Percentiles rank a stretch among this genome's conserved stretches.
phyloP scores from a whole-genome alignment of 2,888 invertebrate species.

The Smittia aterrima region DNA sequence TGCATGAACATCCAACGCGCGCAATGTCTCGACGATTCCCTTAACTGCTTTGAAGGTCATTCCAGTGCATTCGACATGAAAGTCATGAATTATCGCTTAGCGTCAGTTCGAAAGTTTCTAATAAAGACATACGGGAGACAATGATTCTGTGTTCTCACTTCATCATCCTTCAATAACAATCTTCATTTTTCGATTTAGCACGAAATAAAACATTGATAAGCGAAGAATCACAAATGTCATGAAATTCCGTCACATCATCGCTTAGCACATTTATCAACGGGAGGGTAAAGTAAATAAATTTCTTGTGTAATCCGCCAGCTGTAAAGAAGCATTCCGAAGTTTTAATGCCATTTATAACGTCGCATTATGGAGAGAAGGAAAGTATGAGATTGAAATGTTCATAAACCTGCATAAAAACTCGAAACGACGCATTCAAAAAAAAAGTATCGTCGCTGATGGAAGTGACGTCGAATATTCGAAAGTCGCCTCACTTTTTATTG shows the following conservation, averaged over 20 bases:
- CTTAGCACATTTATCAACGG: not conserved
- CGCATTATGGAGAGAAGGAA: conserved; percentile 13
- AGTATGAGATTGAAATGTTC: conserved; percentile 17
- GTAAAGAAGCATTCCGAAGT: conserved; percentile 1
- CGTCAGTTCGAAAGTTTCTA: not conserved
- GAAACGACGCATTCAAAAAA: not conserved
- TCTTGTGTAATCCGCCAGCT: conserved; percentile 18
- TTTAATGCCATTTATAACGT: conserved; percentile 15
- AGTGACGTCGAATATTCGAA: not conserved
- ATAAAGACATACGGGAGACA: not conserved
- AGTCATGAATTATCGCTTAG: not conserved
- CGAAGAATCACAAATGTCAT: not conserved
- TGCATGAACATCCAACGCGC: not conserved
- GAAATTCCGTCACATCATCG: conserved; percentile 18
- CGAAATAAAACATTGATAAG: not conserved
- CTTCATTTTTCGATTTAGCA: not conserved
- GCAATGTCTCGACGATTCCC: not conserved
- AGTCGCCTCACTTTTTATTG: conserved; percentile 15
- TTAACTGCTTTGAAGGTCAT: not conserved
- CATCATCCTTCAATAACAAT: not conserved
- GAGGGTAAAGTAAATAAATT: not conserved
- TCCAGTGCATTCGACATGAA: too few species aligned
- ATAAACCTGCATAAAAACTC: conserved; percentile 25
- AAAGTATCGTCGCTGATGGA: not conserved
- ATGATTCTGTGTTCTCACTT: not conserved